Evolutionary conservation across 2,113 vertebrate genomes (phyloP).

Genomic region (Ptyas mucosa): DNA sequence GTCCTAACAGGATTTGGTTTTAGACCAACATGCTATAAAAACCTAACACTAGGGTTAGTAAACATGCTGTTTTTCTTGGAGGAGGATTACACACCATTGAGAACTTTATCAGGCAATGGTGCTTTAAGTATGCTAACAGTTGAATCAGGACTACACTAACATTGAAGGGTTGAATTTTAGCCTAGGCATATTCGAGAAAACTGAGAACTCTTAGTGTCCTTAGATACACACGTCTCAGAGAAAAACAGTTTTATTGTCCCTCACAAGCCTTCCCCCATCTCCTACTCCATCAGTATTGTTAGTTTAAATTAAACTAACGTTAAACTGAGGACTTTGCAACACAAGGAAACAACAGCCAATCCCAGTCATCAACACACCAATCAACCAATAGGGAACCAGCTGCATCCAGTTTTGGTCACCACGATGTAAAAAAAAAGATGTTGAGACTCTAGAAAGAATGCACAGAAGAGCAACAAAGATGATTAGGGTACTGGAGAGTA

Average conservation of each 20-base stretch:
- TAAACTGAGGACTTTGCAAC: no score
- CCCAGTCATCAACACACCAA: no score
- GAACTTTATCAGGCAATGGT: neutral
- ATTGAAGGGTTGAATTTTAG: neutral
- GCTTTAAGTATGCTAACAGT: neutral
- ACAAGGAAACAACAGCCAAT: no score
- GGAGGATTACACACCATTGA: neutral
- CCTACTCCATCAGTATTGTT: neutral
- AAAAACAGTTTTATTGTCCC: neutral
- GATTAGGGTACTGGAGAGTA: no score
- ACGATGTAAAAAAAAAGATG: no score
- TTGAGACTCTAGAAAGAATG: no score
- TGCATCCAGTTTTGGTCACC: no score
- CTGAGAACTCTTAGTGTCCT: neutral
- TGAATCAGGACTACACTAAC: neutral
- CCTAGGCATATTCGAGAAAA: neutral
- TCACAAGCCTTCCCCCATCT: neutral
- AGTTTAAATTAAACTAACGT: no score
- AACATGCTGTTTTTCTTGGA: neutral
- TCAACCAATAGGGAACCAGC: no score
- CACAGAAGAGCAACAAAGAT: no score
- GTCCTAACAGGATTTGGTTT: neutral
- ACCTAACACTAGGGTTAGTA: neutral
- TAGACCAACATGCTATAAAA: neutral
- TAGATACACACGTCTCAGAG: neutral